Percentiles rank a stretch among this genome's conserved stretches.
phyloP scores from a whole-genome alignment of 2,797 vertebrate species.

The Tenualosa thibaudeaui region DNA sequence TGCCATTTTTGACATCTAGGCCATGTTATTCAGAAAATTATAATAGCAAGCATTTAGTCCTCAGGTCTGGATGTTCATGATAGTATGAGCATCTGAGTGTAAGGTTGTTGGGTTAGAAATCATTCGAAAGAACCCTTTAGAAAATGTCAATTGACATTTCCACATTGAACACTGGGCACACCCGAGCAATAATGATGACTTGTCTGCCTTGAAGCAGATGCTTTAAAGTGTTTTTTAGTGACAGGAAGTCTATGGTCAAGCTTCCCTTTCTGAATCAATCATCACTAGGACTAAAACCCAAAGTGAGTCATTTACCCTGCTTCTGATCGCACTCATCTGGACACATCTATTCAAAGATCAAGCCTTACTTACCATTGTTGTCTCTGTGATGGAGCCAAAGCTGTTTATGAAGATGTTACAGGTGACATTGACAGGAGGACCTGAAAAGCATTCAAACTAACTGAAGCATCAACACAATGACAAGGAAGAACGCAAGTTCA shows the following conservation, averaged over 20 bases:
- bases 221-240: not conserved
- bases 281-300: not conserved
- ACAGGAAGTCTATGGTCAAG: too few relatives aligned
- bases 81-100: not conserved
- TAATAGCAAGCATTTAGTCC: not conserved
- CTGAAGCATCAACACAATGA: not conserved
- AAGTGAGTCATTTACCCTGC: not conserved
- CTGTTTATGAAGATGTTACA: slow-evolving; percentile 98
- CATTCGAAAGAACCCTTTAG: not conserved
- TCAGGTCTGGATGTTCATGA: not conserved
- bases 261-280: not conserved
- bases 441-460: slow-evolving; percentile 57
- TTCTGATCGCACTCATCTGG: not conserved
- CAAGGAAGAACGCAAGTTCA: not conserved
- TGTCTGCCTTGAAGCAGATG: not conserved
- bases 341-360: not conserved
- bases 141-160: not conserved
- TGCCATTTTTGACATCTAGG: not conserved
- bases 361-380: slow-evolving; percentile 87
- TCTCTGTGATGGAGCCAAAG: slow-evolving; percentile 94
- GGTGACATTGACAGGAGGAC: slow-evolving; percentile 92
- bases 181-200: not conserved
- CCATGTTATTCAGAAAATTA: not conserved
- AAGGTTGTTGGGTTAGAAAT: not conserved
- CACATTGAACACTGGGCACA: not conserved